Base-by-base conservation (phyloP, 2,113 vertebrate species). In the Ifrita kowaldi region DNA sequence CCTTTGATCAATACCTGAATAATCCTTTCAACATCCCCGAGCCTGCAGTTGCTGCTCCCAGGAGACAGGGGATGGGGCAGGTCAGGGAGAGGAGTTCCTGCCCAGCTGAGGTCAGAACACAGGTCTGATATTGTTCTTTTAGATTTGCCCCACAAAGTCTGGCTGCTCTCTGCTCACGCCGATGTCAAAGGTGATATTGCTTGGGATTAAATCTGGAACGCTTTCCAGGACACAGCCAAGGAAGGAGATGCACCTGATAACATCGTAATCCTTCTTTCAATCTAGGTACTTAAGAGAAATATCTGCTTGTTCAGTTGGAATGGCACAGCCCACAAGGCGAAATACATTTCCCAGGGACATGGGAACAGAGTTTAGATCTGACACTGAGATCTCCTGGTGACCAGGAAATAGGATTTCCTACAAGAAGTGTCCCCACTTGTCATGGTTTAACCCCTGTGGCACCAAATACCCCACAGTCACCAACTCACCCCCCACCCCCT, bases 51-150 rank as follows among this genome's bases (percentile, higher is more conserved):
- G 20, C 3, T 47, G 12, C 5, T 3, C 16, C 35, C 35, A 8
- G 46, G 56, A 57, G 55, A 5, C 5, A 27, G 57, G 41, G 32
- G 32, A 24, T 18, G 33, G 56, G 3, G 16, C 41, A 35, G 60
- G 8, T 8, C 56, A 27, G 23, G 42, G 37, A 39, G 17, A 81
- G 49, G 6, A 75, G 35, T 7, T 55, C 12, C 8, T 33, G 37
- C 17, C 32, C 65, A 10, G 9, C 5, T 27, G 14, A 2, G 84
- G 59, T 19, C 1, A 4, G 5, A 30, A 1, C 32, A n/a, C 3
- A 2, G 4, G 19, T 1, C 7, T 16, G 32, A 41, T 2, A 0
- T 5, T 26, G 3, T 4, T 23, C 23, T 78, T 42, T 13, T 4
- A 4, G 28, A 42, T 22, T 15, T 27, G 76, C 55, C 81, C 70